Conservation (phyloP, 2,888 invertebrate genomes). For the Poecilus cupreus region DNA sequence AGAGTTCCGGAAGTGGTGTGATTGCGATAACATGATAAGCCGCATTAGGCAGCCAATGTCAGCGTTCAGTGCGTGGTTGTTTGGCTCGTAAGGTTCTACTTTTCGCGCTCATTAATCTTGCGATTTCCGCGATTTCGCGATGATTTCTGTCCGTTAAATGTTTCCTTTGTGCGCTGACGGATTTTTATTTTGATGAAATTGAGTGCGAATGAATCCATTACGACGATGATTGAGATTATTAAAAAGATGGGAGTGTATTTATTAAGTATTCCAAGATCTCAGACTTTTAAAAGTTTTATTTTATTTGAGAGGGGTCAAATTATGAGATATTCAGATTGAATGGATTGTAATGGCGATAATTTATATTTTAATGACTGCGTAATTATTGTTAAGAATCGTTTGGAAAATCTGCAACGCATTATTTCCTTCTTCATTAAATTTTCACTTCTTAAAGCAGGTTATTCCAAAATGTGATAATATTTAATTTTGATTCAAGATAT, state of each 20-base stretch:
- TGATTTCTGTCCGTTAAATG: slow-evolving; percentile 45
- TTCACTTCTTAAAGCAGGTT: too few species aligned
- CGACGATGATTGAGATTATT: slow-evolving; percentile 43
- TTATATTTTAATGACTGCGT: slow-evolving; percentile 32
- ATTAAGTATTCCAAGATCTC: slow-evolving; percentile 44
- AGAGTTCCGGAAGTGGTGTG: slow-evolving; percentile 3
- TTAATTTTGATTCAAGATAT: too few species aligned
- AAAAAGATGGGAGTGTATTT: slow-evolving; percentile 28
- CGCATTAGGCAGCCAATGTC: neutral
- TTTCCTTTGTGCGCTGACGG: slow-evolving; percentile 44
- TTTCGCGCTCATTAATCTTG: slow-evolving; percentile 50
- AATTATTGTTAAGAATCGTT: slow-evolving; percentile 26
- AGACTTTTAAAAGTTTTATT: slow-evolving; percentile 15
- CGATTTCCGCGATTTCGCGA: slow-evolving; percentile 39
- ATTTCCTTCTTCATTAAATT: neutral
- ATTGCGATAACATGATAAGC: slow-evolving; percentile 24
- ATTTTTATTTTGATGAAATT: slow-evolving; percentile 54
- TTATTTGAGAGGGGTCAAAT: slow-evolving; percentile 14
- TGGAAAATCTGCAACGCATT: neutral
- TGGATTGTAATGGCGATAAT: slow-evolving; percentile 17
- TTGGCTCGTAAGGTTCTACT: slow-evolving; percentile 29
- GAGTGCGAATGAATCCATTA: slow-evolving; percentile 50
- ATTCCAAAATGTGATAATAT: too few species aligned
- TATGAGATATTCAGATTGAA: slow-evolving; percentile 31
- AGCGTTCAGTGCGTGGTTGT: neutral